Percentiles rank a stretch among this genome's conserved stretches.
Conservation (phyloP, 2,888 invertebrate genomes). For the Drosophila ustulata region DNA sequence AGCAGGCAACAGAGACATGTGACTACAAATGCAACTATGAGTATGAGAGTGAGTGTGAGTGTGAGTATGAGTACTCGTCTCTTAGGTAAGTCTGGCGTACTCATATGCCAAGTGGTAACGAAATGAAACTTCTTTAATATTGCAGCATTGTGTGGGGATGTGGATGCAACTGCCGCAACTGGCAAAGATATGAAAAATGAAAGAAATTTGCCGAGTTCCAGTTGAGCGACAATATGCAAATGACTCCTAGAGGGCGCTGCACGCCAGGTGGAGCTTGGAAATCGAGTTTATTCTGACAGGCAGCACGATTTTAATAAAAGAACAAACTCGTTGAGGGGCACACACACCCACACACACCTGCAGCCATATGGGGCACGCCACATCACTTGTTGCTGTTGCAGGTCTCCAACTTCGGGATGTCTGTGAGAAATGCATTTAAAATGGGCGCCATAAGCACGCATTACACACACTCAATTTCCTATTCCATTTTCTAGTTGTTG, state of each 20-base stretch:
- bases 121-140: slow-evolving; percentile 64
- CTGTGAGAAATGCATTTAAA: slow-evolving; percentile 75
- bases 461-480: slow-evolving; percentile 80
- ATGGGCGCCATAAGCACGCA: slow-evolving; percentile 77
- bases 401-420: slow-evolving; percentile 19
- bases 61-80: slow-evolving; percentile 4
- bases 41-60: neutral
- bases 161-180: slow-evolving; percentile 18
- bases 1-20: slow-evolving; percentile 36
- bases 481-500: slow-evolving; percentile 58
- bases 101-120: slow-evolving; percentile 15
- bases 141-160: slow-evolving; percentile 28
- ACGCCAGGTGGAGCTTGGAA: slow-evolving; percentile 16
- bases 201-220: slow-evolving; percentile 57
- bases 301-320: slow-evolving; percentile 77
- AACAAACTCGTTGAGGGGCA: slow-evolving; percentile 11
- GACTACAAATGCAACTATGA: neutral
- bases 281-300: slow-evolving; percentile 58
- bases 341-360: slow-evolving; percentile 5
- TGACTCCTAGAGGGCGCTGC: slow-evolving; percentile 19
- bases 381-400: slow-evolving; percentile 57
- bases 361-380: slow-evolving; percentile 16
- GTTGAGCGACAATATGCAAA: slow-evolving; percentile 49
- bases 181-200: slow-evolving; percentile 67
- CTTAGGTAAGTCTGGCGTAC: neutral